Evolutionary conservation across 2,888 invertebrate species (phyloP).

Genomic region (Bombylius major): DNA sequence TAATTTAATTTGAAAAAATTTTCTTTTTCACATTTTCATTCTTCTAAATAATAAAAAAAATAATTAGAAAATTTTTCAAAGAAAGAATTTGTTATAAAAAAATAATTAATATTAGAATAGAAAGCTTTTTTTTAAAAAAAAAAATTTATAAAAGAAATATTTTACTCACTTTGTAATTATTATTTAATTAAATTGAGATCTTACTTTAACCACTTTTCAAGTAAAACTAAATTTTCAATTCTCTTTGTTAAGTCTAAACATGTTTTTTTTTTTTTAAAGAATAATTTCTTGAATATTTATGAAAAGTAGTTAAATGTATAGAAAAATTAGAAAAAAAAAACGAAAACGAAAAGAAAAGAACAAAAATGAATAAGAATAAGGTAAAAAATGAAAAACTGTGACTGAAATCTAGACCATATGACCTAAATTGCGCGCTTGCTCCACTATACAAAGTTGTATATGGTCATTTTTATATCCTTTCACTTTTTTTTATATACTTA

Average conservation of each 20-base stretch:
- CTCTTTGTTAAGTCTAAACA: not conserved
- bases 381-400: not conserved
- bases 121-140: too few species aligned
- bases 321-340: not conserved
- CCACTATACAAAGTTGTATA: not conserved
- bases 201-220: slow-evolving; percentile 8
- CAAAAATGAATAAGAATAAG: not conserved
- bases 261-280: not conserved
- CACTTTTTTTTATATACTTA: not conserved
- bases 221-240: slow-evolving; percentile 5
- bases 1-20: too few species aligned
- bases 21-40: too few species aligned
- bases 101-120: too few species aligned
- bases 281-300: too few species aligned
- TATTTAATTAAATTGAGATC: not conserved
- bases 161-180: too few species aligned
- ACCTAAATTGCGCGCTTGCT: not conserved
- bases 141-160: too few species aligned
- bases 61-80: too few species aligned
- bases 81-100: too few species aligned
- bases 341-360: too few species aligned
- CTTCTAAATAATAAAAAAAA: too few species aligned
- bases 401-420: not conserved
- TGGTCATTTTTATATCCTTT: not conserved
- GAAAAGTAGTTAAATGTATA: too few species aligned